Evolutionary conservation across 2,888 invertebrate species (phyloP), one percentile per base, ranked within the genome.

Genomic region (Erebia aethiops): DNA sequence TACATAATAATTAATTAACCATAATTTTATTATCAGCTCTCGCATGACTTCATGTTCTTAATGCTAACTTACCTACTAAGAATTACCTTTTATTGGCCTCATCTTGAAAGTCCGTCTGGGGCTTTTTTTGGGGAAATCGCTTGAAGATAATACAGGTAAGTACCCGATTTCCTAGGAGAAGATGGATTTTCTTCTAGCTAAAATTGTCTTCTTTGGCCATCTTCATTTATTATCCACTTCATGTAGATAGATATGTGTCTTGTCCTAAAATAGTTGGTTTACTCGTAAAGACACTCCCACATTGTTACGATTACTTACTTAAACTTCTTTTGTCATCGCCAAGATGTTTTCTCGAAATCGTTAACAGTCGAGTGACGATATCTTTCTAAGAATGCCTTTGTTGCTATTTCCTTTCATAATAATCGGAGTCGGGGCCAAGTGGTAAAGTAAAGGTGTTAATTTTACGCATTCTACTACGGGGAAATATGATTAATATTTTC

Each of bases 311-410:
- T 35, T 35, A 11, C 18, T 8, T 56, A 56, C 14, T 4, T 67
- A 58, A 56, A 66, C 70, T 74, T 74, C 74, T 69, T 78, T 79
- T 78, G 81, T 80, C 77, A 79, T 82, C 78, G 79, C 79, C 73
- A 74, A 77, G 77, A 75, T 71, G 74, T 78, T 76, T 82, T 84
- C 83, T 82, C 72, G 80, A 81, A 80, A 81, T 75, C 75, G 71
- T 72, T 74, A 76, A 76, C 75, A 75, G 71, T 71, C 74, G 77
- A 76, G 77, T 83, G 83, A 82, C 81, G 77, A 72, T 81, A 80
- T 79, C 78, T 76, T 84, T 83, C 84, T 73, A 71, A 80, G 83
- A 84, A 84, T 77, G 79, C 74, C 77, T 74, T 77, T 76, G 79
- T 77, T 74, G 75, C 75, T 78, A 76, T 76, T 78, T 74, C 52